A percentile compares a stretch with the other conserved stretches of the same genome.
phyloP scores from a whole-genome alignment of 2,797 vertebrate genomes.

The Diplodus puntazzo region DNA sequence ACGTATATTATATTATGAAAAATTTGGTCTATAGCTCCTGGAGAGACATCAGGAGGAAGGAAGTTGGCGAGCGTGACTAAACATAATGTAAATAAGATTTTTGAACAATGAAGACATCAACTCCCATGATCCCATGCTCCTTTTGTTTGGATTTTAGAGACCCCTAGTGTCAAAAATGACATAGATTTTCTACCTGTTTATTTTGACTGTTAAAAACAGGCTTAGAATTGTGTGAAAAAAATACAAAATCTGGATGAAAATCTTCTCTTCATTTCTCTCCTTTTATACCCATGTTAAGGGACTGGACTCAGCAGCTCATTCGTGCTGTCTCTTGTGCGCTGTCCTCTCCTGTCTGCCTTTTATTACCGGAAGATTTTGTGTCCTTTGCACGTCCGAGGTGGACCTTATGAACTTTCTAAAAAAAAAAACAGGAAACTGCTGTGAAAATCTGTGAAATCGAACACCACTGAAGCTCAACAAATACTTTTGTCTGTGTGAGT shows the following conservation, averaged over 20 bases:
- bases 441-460: neutral
- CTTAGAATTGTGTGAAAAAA: neutral
- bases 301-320: constrained; percentile 7
- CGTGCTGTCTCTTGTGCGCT: neutral
- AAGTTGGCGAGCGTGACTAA: too few relatives aligned
- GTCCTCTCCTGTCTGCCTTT: neutral
- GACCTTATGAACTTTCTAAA: neutral
- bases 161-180: too few relatives aligned
- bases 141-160: too few relatives aligned
- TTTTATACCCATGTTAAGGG: neutral
- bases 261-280: neutral
- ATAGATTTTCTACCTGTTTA: neutral
- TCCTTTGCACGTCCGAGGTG: neutral
- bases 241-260: neutral
- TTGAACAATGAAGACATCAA: too few relatives aligned
- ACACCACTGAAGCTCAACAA: neutral
- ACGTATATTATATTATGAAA: too few relatives aligned
- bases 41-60: too few relatives aligned
- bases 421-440: neutral
- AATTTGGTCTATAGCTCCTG: too few relatives aligned
- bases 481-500: neutral
- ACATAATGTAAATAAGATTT: too few relatives aligned
- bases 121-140: too few relatives aligned
- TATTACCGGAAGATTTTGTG: neutral
- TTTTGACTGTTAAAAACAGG: neutral